Evolutionary conservation across 2,797 vertebrate species (phyloP), one percentile per base, ranked within the genome.

Genomic region (Paguma larvata): DNA sequence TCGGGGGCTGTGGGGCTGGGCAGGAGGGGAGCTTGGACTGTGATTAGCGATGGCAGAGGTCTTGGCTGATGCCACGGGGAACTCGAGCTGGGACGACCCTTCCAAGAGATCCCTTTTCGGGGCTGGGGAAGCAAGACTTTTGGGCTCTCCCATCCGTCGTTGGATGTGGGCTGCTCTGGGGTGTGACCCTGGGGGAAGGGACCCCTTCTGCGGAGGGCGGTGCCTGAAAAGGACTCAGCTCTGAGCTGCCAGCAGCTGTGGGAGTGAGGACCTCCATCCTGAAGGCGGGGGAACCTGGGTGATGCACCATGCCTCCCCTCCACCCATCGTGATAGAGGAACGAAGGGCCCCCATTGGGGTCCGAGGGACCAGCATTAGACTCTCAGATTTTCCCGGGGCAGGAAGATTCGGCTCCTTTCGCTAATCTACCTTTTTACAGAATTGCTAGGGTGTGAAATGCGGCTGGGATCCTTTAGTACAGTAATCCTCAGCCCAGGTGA

Each of bases 261-360:
- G 82, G n/a, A 32, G 12, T 14, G 51, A 48, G 32, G 6, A 5
- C 51, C 59, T 79, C 38, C 14, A 27, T 56, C 62, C 23, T 23
- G 38, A 62, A 68, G 62, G 65, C 32, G 8, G 77, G 51, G 13
- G 41, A 5, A 12, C 16, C 21, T 78, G 34, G 7, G 25, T 34
- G 65, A 83, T 13, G 14, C 1, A 2, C 6, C 5, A 8, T 14
- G 48, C 51, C 51, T 27, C 2, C 48, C 3, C 0, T 6, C n/a
- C 6, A 3, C 27, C n/a, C 9, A 48, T 6, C 1, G 0, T 0
- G 9, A 46, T 0, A 4, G 82, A 32, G 30, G 44, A 21, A 19
- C 30, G 63, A 95, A 87, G 32, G n/a, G 4, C 19, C 25, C 48
- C 14, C 25, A 4, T 12, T 1, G 18, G 11, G 19, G 32, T 53